Conservation (phyloP, 2,888 invertebrate genomes). For the Autographa gamma region DNA sequence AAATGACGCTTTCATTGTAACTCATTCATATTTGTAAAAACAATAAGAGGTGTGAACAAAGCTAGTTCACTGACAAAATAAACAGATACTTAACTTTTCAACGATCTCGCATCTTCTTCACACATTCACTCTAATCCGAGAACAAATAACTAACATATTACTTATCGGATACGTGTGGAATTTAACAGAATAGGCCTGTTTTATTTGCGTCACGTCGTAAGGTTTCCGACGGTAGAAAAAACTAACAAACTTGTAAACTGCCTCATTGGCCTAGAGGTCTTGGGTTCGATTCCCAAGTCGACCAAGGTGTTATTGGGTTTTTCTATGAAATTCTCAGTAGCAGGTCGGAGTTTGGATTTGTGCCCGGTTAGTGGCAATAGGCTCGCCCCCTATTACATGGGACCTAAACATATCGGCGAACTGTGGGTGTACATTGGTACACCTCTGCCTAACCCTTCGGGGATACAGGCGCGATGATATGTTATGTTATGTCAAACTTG, state of each 20-base stretch:
- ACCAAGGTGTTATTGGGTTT: no score
- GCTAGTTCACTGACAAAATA: slow-evolving; percentile 10
- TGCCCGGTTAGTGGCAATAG: no score
- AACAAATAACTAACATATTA: slow-evolving; percentile 47
- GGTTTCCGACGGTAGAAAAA: slow-evolving; percentile 62
- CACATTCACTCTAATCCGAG: slow-evolving; percentile 44
- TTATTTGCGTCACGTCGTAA: slow-evolving; percentile 54
- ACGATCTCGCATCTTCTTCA: slow-evolving; percentile 43
- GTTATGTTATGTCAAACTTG: no score
- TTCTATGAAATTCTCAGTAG: no score
- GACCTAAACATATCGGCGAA: no score
- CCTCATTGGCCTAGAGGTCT: no score
- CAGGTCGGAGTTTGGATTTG: no score
- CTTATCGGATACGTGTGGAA: slow-evolving; percentile 46
- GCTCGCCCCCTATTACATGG: no score
- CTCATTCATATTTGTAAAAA: neutral
- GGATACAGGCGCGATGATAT: no score
- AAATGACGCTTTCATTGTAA: neutral
- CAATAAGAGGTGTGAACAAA: neutral
- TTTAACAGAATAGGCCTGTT: slow-evolving; percentile 55
- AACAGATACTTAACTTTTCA: slow-evolving; percentile 10
- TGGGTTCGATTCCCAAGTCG: no score
- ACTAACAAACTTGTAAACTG: slow-evolving; percentile 44
- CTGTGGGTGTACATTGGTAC: no score
- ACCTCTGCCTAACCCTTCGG: no score